These are phyloP conservation scores for Acronicta psi DNA, from an alignment of 2,888 invertebrate species.

Conservation along the genomic window DNA sequence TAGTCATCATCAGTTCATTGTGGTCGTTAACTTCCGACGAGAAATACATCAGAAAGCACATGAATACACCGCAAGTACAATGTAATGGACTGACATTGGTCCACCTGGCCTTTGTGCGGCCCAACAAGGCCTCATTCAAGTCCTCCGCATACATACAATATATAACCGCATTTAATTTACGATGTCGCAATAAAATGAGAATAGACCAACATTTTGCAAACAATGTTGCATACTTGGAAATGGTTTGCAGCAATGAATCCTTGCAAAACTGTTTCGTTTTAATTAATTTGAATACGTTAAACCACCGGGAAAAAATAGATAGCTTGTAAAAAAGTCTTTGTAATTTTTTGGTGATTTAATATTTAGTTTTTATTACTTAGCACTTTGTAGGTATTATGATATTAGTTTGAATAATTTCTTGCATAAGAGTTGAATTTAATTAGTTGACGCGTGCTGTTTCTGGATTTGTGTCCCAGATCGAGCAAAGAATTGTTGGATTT, in stretches of 20 bases:
- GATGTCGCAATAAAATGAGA: constrained; percentile 34
- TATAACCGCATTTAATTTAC: constrained; percentile 19
- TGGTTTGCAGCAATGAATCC: constrained; percentile 1
- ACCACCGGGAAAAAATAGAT: not conserved
- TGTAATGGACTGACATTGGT: constrained; percentile 29
- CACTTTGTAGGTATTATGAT: too few species aligned
- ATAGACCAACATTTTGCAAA: constrained; percentile 10
- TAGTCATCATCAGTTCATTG: constrained; percentile 23
- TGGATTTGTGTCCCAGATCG: too few species aligned
- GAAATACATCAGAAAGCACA: constrained; percentile 33
- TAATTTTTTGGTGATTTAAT: too few species aligned
- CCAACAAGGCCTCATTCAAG: constrained; percentile 31
- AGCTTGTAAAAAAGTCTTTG: too few species aligned
- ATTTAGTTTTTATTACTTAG: too few species aligned
- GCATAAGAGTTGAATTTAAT: too few species aligned
- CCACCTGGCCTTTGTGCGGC: constrained; percentile 42
- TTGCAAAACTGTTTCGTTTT: constrained; percentile 19
- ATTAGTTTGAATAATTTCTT: too few species aligned
- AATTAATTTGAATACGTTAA: constrained; percentile 30
- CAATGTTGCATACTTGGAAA: constrained; percentile 17
- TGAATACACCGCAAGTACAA: constrained; percentile 43
- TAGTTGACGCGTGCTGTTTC: too few species aligned
- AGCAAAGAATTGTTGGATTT: too few species aligned
- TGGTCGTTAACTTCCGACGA: constrained; percentile 40
- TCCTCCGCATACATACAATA: constrained; percentile 2